Evolutionary conservation across 2,888 invertebrate genomes (phyloP).

Genomic region (Julus scanicus): DNA sequence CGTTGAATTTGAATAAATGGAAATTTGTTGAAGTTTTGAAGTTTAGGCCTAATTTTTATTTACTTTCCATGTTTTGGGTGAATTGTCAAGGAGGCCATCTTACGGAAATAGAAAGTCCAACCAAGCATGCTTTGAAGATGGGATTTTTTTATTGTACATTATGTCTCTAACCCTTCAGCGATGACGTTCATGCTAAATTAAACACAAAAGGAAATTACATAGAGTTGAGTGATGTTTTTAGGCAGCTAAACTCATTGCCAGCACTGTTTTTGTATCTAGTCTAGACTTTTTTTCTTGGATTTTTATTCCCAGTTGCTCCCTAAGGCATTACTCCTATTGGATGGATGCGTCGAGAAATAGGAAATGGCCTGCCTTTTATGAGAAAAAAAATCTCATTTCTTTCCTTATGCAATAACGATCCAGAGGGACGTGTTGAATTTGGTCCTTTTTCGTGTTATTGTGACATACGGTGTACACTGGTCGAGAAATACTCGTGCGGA

Average conservation of each 20-base stretch:
- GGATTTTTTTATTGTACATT: constrained; percentile 43
- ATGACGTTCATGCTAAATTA: constrained; percentile 47
- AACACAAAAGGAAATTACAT: constrained; percentile 45
- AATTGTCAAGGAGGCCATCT: background rate
- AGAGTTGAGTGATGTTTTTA: constrained; percentile 45
- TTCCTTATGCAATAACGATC: constrained; percentile 41
- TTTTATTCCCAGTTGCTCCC: constrained; percentile 45
- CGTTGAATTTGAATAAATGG: background rate
- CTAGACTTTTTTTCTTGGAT: constrained; percentile 37
- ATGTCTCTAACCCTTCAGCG: constrained; percentile 35
- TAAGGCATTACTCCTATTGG: constrained; percentile 32
- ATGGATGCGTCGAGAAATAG: constrained; percentile 24
- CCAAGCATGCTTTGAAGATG: background rate
- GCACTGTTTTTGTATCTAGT: constrained; percentile 42
- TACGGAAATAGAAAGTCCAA: background rate
- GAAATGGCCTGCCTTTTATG: constrained; percentile 17
- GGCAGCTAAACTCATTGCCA: constrained; percentile 40
- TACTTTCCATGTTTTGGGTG: constrained; percentile 10
- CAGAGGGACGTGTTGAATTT: constrained; percentile 31
- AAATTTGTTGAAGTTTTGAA: background rate
- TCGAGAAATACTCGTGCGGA: background rate
- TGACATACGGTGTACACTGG: background rate
- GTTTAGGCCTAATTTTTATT: constrained; percentile 14
- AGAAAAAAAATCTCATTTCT: constrained; percentile 30
- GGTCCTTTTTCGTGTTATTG: background rate